A percentile compares a stretch with the other conserved stretches of the same genome.
Evolutionary conservation across 2,888 invertebrate genomes (phyloP).

Genomic region (Eledone cirrhosa): DNA sequence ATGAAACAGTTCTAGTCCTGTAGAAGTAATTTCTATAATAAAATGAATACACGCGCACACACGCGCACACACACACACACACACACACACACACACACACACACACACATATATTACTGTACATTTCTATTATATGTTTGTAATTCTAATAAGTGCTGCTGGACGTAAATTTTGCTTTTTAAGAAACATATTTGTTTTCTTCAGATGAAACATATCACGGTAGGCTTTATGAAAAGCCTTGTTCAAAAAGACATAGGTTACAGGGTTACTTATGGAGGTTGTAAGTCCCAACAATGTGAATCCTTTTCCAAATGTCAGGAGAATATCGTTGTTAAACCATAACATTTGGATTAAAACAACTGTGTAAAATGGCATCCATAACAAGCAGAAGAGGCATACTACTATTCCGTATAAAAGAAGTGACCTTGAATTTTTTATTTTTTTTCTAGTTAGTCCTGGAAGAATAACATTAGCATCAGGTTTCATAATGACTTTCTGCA

Average conservation of each 20-base stretch:
- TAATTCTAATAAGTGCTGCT: no score
- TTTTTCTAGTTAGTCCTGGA: background rate
- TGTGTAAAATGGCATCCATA: slow-evolving; percentile 3
- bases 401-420: slow-evolving; percentile 12
- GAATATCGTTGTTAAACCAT: slow-evolving; percentile 5
- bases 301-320: background rate
- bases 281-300: background rate
- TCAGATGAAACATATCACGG: background rate
- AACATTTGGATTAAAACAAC: slow-evolving; percentile 22
- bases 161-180: no score
- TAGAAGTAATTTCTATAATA: no score
- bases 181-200: no score
- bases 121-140: no score
- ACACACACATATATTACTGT: no score
- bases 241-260: background rate
- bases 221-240: slow-evolving; percentile 8
- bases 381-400: background rate
- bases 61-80: no score
- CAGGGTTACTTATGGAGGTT: slow-evolving; percentile 9
- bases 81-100: no score
- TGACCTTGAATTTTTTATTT: background rate
- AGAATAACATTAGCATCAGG: no score
- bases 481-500: background rate
- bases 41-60: no score
- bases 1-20: no score